A percentile compares a stretch with the other conserved stretches of the same genome.
Evolutionary conservation across 2,888 invertebrate genomes (phyloP).

Genomic region (Tetramorium bicarinatum): DNA sequence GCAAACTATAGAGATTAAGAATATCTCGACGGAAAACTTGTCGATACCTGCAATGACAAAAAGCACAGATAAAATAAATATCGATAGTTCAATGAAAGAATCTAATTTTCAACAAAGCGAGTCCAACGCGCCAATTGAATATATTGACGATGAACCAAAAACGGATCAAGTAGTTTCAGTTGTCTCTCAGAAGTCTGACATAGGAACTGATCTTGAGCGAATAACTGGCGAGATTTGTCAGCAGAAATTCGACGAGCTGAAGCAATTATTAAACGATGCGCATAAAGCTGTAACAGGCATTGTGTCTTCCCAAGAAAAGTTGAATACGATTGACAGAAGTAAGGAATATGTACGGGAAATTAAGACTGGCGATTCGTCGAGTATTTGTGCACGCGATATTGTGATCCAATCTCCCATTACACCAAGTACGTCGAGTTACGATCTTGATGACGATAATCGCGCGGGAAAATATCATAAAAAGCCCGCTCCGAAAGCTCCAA

Average conservation of each 20-base stretch:
- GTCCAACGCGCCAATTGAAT: neutral
- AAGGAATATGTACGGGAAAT: neutral
- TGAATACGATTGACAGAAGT: neutral
- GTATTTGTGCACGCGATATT: neutral
- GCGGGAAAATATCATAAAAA: conserved; percentile 88
- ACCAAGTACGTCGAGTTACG: conserved; percentile 71
- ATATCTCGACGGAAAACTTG: conserved; percentile 25
- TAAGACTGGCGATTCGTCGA: neutral
- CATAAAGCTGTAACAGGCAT: conserved; percentile 79
- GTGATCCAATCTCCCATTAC: neutral
- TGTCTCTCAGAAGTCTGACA: neutral
- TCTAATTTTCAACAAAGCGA: conserved; percentile 15
- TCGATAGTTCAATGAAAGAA: conserved; percentile 23
- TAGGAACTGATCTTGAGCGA: conserved; percentile 40
- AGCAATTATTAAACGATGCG: conserved; percentile 78
- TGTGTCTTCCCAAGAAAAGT: conserved; percentile 75
- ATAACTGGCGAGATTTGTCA: conserved; percentile 78
- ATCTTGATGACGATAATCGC: conserved; percentile 80
- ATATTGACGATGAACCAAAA: conserved; percentile 23
- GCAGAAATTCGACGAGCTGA: conserved; percentile 80
- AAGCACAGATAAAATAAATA: conserved; percentile 21
- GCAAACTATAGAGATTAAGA: conserved; percentile 55
- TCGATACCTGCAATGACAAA: neutral
- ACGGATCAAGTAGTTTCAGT: neutral
- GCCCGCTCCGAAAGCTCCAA: conserved; percentile 87